These are phyloP conservation scores for Brachypteracias leptosomus DNA, from an alignment of 2,113 vertebrate species.

Conservation along the genomic window DNA sequence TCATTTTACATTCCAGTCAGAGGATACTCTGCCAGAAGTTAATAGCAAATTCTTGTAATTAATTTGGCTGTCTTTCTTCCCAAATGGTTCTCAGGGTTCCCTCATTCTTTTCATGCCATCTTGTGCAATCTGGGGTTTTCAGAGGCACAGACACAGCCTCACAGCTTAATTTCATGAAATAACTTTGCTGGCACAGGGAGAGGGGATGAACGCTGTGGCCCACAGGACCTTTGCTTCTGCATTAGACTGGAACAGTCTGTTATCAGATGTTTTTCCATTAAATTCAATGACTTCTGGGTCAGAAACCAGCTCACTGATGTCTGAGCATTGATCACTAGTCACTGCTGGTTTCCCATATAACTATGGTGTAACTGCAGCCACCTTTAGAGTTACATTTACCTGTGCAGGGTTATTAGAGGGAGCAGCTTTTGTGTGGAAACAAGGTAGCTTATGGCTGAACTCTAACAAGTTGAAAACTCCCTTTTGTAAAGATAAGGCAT, in stretches of 20 bases:
- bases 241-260: neutral
- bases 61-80: constrained; percentile 12
- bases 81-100: neutral
- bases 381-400: neutral
- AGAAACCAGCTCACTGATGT: neutral
- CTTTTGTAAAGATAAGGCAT: neutral
- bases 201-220: neutral
- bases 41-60: neutral
- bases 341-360: neutral
- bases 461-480: neutral
- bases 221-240: neutral
- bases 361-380: neutral
- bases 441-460: neutral
- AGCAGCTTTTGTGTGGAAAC: constrained; percentile 21
- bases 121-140: constrained; percentile 27
- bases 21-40: neutral
- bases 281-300: constrained; percentile 6
- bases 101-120: constrained; percentile 21
- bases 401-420: neutral
- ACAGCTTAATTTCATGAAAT: neutral
- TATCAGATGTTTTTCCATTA: neutral
- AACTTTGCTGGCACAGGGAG: constrained; percentile 11
- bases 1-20: neutral
- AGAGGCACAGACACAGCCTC: neutral
- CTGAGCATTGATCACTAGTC: neutral